phyloP scores from a whole-genome alignment of 2,888 invertebrate species.

The Drosophila greeni region DNA sequence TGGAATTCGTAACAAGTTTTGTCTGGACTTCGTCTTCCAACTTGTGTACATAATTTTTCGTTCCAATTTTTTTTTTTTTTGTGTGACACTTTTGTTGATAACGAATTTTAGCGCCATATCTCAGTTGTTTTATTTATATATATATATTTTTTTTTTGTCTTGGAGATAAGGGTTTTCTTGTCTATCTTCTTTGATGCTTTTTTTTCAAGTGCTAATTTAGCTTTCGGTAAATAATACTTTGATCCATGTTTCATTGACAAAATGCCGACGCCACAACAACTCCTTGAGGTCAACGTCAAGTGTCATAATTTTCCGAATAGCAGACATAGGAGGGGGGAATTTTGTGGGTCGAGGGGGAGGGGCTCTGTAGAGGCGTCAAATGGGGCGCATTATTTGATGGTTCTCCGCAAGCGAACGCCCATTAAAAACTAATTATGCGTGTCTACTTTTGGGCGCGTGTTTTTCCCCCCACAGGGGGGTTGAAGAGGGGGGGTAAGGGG shows the following conservation, averaged over 20 bases:
- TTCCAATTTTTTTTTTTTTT: constrained; percentile 19
- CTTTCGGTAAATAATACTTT: constrained; percentile 5
- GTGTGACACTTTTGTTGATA: constrained; percentile 44
- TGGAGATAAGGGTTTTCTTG: constrained; percentile 45
- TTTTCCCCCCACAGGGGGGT: not conserved
- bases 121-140: constrained; percentile 17
- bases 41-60: constrained; percentile 23
- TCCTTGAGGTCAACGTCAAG: constrained; percentile 57
- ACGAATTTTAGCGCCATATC: constrained; percentile 51
- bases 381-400: constrained; percentile 47
- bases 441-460: constrained; percentile 47
- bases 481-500: not conserved
- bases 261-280: constrained; percentile 30
- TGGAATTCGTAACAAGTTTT: constrained; percentile 6
- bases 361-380: constrained; percentile 6
- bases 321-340: not conserved
- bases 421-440: constrained; percentile 63
- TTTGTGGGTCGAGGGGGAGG: not conserved
- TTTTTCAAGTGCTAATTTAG: constrained; percentile 31
- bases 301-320: constrained; percentile 49
- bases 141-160: not conserved
- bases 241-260: constrained; percentile 51
- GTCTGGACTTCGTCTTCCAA: constrained; percentile 31
- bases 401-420: constrained; percentile 33
- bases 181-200: constrained; percentile 12